These are phyloP conservation scores for Decapterus maruadsi DNA, from an alignment of 2,797 vertebrate genomes.

Conservation along the genomic window DNA sequence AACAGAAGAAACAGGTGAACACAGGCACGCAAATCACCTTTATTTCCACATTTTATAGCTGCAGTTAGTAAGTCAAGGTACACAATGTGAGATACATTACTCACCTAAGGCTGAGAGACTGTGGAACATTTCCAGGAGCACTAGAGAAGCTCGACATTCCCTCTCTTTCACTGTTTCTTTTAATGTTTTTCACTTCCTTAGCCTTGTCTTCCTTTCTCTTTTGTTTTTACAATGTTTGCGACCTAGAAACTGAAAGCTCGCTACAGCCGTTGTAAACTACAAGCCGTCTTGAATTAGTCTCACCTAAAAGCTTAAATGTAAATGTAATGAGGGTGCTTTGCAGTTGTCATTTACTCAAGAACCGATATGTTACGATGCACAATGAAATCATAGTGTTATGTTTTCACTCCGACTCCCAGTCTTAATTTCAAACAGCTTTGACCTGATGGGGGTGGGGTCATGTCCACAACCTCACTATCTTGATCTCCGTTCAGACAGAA, in stretches of 20 bases:
- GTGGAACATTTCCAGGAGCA: not conserved
- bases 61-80: not conserved
- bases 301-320: not conserved
- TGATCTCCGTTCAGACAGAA: slow-evolving; percentile 43
- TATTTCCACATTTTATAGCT: not conserved
- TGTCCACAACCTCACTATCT: slow-evolving; percentile 9
- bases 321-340: slow-evolving; percentile 14
- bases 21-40: slow-evolving; percentile 9
- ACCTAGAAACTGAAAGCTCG: slow-evolving; percentile 11
- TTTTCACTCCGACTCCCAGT: not conserved
- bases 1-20: not conserved
- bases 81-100: slow-evolving; percentile 10
- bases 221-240: not conserved
- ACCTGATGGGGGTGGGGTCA: slow-evolving; percentile 19
- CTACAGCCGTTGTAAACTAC: slow-evolving; percentile 1
- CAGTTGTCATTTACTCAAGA: slow-evolving; percentile 24
- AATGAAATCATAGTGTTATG: slow-evolving; percentile 10
- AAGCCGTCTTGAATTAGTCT: not conserved
- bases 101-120: slow-evolving; percentile 1
- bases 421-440: slow-evolving; percentile 42
- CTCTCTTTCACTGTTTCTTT: not conserved
- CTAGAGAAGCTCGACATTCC: not conserved
- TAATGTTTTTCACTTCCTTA: not conserved
- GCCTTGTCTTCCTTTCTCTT: not conserved
- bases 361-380: not conserved